Evolutionary conservation across 2,888 invertebrate species (phyloP).

Genomic region (Drosophila trichaetosa): DNA sequence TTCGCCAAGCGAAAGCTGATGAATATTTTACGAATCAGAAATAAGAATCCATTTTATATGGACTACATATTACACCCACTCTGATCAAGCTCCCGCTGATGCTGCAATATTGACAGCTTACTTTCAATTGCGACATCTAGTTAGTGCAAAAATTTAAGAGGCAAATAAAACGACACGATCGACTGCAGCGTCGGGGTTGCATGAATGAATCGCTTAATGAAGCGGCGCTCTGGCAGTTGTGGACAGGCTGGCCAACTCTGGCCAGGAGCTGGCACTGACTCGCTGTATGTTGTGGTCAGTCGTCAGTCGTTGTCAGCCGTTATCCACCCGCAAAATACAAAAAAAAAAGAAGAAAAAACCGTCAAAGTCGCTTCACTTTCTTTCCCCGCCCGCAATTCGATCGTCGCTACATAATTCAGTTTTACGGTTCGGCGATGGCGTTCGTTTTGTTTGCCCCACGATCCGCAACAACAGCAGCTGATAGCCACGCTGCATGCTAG

Average conservation of each 20-base stretch:
- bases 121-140: slow-evolving; percentile 81
- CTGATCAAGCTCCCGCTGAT: slow-evolving; percentile 11
- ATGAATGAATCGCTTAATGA: slow-evolving; percentile 81
- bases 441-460: slow-evolving; percentile 35
- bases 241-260: slow-evolving; percentile 33
- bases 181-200: slow-evolving; percentile 43
- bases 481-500: slow-evolving; percentile 34
- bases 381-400: slow-evolving; percentile 13
- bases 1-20: slow-evolving; percentile 1
- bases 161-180: slow-evolving; percentile 78
- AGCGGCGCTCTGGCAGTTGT: slow-evolving; percentile 55
- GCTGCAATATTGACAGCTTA: slow-evolving; percentile 71
- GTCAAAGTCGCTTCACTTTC: slow-evolving; percentile 42
- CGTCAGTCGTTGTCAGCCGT: slow-evolving; percentile 53
- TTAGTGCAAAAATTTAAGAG: slow-evolving; percentile 76
- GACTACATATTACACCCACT: slow-evolving; percentile 14
- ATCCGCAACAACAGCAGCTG: slow-evolving; percentile 19
- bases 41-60: slow-evolving; percentile 8
- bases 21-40: background rate
- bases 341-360: slow-evolving; percentile 16
- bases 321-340: slow-evolving; percentile 71
- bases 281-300: slow-evolving; percentile 56
- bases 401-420: slow-evolving; percentile 71
- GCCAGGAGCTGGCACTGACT: slow-evolving; percentile 23
- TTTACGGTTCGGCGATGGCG: slow-evolving; percentile 74